Conservation (phyloP, 2,113 vertebrate species). For the Chrysochloris asiatica region DNA sequence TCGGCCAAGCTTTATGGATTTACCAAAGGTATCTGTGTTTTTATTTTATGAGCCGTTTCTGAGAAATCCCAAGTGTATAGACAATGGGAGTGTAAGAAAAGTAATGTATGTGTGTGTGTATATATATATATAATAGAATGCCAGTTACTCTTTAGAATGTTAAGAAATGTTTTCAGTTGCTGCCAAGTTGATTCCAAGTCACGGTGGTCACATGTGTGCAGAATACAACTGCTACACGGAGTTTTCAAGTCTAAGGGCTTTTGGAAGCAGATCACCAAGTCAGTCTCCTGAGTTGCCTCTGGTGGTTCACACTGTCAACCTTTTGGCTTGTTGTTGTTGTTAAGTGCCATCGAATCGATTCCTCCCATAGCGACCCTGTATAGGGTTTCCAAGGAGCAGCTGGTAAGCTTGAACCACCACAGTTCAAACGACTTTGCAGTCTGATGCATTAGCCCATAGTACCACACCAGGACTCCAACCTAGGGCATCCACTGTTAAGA, state of each 20-base stretch:
- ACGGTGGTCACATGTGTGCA: background rate
- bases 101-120: too few relatives aligned
- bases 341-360: too few relatives aligned
- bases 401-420: too few relatives aligned
- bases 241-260: background rate
- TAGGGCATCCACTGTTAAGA: background rate
- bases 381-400: too few relatives aligned
- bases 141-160: constrained; percentile 10
- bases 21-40: constrained; percentile 91
- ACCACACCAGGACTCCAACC: too few relatives aligned
- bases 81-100: background rate
- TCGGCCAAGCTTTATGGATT: constrained; percentile 98
- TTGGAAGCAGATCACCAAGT: background rate
- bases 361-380: too few relatives aligned
- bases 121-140: background rate
- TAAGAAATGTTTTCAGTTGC: background rate
- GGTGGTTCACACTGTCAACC: background rate
- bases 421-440: too few relatives aligned
- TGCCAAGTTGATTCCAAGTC: background rate
- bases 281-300: background rate
- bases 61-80: background rate
- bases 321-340: background rate
- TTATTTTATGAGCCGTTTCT: background rate
- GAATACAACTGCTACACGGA: background rate
- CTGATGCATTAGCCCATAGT: too few relatives aligned